These are phyloP conservation scores for Lepeophtheirus salmonis DNA, from an alignment of 1,140 invertebrate species.

Conservation along the genomic window DNA sequence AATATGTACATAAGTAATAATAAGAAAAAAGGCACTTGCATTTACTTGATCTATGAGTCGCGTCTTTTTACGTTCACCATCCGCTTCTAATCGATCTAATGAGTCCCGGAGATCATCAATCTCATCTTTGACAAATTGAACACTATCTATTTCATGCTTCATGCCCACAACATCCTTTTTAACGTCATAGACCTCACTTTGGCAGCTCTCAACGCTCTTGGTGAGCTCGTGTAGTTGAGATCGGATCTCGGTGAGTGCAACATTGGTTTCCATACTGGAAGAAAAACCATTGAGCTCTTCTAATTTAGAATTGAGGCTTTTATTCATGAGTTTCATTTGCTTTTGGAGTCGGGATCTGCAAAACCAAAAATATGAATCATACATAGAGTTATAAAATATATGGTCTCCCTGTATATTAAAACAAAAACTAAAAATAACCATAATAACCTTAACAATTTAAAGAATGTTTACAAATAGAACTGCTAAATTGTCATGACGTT, in stretches of 20 bases:
- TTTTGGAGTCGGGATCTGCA: constrained; percentile 87
- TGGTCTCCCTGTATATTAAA: no score
- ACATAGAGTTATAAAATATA: no score
- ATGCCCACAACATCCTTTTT: constrained; percentile 82
- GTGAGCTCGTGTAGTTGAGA: constrained; percentile 19
- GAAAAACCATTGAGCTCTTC: constrained; percentile 51
- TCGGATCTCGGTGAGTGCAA: constrained; percentile 19
- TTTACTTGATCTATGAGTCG: constrained; percentile 71
- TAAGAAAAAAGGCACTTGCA: constrained; percentile 23
- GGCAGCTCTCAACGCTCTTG: constrained; percentile 63
- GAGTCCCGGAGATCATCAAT: constrained; percentile 75
- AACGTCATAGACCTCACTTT: constrained; percentile 68
- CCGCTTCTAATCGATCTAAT: constrained; percentile 68
- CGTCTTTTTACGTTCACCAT: constrained; percentile 61
- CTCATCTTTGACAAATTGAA: constrained; percentile 79
- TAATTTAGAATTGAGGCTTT: constrained; percentile 74
- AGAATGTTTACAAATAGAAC: no score
- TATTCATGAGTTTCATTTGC: constrained; percentile 86
- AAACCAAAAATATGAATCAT: no score
- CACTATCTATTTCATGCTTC: constrained; percentile 73
- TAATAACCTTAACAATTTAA: no score
- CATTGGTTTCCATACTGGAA: constrained; percentile 34
- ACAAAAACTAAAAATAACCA: no score
- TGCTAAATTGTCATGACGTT: no score
- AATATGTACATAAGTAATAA: neutral